Evolutionary conservation across 2,113 vertebrate genomes (phyloP), one percentile per base, ranked within the genome.

Genomic region (Silurus asotus): DNA sequence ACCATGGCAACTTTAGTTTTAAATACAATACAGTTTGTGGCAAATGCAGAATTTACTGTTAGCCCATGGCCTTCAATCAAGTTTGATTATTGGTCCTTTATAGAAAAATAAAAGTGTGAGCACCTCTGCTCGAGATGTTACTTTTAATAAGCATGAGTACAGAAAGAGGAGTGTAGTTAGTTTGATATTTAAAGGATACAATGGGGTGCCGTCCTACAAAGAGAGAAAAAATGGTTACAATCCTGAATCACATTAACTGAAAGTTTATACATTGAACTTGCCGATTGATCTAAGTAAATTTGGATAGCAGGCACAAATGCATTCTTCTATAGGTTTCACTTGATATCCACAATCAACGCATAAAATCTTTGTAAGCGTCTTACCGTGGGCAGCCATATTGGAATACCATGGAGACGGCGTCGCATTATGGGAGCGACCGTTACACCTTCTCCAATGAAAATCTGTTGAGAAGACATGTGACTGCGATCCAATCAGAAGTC

Each of bases 381-480:
- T 88, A 92, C 90, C 90, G 37, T 85, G 86, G 9, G 62, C 84
- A 20, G 89, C 90, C 90, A 91, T 92, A 14, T 90, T 92, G 55
- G 75, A 55, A 89, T 82, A 74, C 87, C 87, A 91, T 91, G 88
- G 90, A 85, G 55, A 92, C 88, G 70, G 89, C 90, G 45, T 87
- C 53, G 20, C 45, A 4, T 65, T 70, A 8, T 28, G 75, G 9
- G 19, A 5, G 10, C 58, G 28, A 61, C 56, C 2, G 28, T 45
- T 61, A 45, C 17, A 23, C 23, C 28, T 48, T 6, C 19, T 61
- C 77, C 77, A 80, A 80, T 61, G 4, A 61, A 23, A 45, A 23
- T 45, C 3, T 17, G 17, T 13, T 0, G 61, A 61, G 45, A 61
- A 1, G 0, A 23, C 56, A 80, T 7, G 77, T 80, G 15, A 45